phyloP scores from a whole-genome alignment of 1,140 invertebrate genomes.

The Pogonomyrmex californicus region DNA sequence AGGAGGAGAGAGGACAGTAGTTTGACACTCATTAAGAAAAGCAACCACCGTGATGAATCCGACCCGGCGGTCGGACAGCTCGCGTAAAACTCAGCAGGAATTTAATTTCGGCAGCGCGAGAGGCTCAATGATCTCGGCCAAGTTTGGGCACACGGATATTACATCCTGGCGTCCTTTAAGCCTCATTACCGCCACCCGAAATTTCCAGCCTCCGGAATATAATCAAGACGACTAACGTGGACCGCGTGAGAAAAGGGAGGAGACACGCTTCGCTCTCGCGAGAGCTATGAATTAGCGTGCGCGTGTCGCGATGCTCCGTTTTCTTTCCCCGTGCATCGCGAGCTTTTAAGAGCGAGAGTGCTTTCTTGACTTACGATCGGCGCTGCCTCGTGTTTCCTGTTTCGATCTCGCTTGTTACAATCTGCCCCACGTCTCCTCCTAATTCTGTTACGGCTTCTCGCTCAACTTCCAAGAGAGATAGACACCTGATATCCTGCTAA shows the following conservation, averaged over 20 bases:
- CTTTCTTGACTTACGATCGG: constrained; percentile 77
- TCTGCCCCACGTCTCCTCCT: constrained; percentile 6
- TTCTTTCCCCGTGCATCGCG: constrained; percentile 53
- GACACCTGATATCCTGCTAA: neutral
- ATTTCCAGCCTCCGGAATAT: constrained; percentile 55
- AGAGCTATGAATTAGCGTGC: constrained; percentile 67
- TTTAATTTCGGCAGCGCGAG: constrained; percentile 64
- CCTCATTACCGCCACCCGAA: constrained; percentile 61
- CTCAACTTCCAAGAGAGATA: constrained; percentile 9
- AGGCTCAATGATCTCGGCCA: constrained; percentile 42
- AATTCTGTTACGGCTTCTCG: constrained; percentile 36
- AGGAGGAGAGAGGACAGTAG: constrained; percentile 48
- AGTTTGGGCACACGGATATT: constrained; percentile 66
- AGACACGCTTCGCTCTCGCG: constrained; percentile 47
- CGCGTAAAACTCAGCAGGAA: constrained; percentile 66
- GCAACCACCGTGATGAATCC: constrained; percentile 62
- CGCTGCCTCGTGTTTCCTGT: constrained; percentile 75
- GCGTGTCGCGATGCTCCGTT: constrained; percentile 45
- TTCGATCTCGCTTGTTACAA: constrained; percentile 53
- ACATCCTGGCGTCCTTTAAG: constrained; percentile 56
- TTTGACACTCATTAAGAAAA: constrained; percentile 72
- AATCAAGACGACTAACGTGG: constrained; percentile 23
- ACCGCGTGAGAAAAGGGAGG: neutral
- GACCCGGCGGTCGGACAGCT: neutral
- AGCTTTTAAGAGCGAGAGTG: constrained; percentile 74